Base-by-base conservation (phyloP, 2,888 invertebrate genomes). In the Gastracanthus pulcherrimus region DNA sequence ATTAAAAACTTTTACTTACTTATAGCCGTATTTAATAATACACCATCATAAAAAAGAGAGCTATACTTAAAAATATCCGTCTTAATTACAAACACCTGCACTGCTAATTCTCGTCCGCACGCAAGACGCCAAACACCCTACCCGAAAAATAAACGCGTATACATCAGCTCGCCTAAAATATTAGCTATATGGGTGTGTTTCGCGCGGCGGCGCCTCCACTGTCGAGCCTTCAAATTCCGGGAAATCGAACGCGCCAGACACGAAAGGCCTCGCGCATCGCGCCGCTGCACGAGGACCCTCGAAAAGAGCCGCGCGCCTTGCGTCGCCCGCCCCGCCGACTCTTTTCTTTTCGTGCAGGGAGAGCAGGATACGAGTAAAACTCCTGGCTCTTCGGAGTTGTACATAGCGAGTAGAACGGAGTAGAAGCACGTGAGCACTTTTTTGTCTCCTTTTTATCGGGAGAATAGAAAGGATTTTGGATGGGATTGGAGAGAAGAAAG, bases 101-200 rank as follows among this genome's bases (percentile, higher is more conserved):
- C 23, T 26, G 55, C 26, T 55, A 7, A 26, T 55, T 55, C 55
- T 55, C 55, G 19, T 26, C 9, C 55, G 4, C 16, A n/a, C n/a
- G n/a, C n/a, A n/a, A 58, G 45, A n/a, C 3, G 45, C n/a, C 13
- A 45, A 45, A 45, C 11, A 55, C 9, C 9, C 55, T 55, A 26
- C 55, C 26, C 55, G 13, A 23, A 13, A 26, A 55, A 55, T 23
- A 55, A 55, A 55, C 9, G 3, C 31, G 64, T 23, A 23, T 36
- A 34, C 48, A 62, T 76, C 69, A 45, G 26, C 38, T 41, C 26
- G 62, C 19, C 16, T 76, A 45, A 58, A 70, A 69, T 71, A 78
- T 71, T 38, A 41, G 64, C 31, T 51, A n/a, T n/a, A n/a, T 78
- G 71, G 78, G 78, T 71, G 78, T 71, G 78, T 64, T 64, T 29